These are phyloP conservation scores for Brachirus orientalis DNA, from an alignment of 2,113 vertebrate species.

Conservation along the genomic window DNA sequence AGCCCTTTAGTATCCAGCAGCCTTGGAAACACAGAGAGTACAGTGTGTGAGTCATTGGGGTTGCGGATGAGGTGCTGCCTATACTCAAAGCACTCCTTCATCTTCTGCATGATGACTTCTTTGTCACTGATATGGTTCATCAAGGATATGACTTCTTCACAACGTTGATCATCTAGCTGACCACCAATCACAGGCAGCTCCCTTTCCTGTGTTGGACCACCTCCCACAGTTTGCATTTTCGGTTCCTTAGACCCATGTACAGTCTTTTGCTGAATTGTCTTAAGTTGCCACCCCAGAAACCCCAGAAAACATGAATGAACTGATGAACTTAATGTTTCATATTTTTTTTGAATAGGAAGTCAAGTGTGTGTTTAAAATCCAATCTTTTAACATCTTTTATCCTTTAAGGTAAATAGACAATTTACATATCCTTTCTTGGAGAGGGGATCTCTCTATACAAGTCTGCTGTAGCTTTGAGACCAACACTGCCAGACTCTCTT, in stretches of 20 bases:
- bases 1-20: background rate
- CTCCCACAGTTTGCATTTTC: background rate
- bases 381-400: too few relatives aligned
- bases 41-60: background rate
- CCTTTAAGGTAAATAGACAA: too few relatives aligned
- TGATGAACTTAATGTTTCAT: too few relatives aligned
- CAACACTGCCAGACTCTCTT: too few relatives aligned
- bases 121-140: background rate
- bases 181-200: background rate
- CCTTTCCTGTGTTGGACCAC: background rate
- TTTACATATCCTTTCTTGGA: background rate
- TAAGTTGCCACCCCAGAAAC: too few relatives aligned
- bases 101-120: slow-evolving; percentile 4
- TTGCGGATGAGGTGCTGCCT: slow-evolving; percentile 6
- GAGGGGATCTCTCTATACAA: too few relatives aligned
- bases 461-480: too few relatives aligned
- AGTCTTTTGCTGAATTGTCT: too few relatives aligned
- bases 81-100: slow-evolving; percentile 5
- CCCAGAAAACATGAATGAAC: too few relatives aligned
- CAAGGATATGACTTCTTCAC: background rate
- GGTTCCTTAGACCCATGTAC: too few relatives aligned
- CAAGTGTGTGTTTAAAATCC: too few relatives aligned
- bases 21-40: slow-evolving; percentile 10
- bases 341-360: too few relatives aligned
- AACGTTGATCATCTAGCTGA: background rate